These are phyloP conservation scores for Drosophila diplacantha DNA, from an alignment of 2,888 invertebrate species.

Conservation along the genomic window DNA sequence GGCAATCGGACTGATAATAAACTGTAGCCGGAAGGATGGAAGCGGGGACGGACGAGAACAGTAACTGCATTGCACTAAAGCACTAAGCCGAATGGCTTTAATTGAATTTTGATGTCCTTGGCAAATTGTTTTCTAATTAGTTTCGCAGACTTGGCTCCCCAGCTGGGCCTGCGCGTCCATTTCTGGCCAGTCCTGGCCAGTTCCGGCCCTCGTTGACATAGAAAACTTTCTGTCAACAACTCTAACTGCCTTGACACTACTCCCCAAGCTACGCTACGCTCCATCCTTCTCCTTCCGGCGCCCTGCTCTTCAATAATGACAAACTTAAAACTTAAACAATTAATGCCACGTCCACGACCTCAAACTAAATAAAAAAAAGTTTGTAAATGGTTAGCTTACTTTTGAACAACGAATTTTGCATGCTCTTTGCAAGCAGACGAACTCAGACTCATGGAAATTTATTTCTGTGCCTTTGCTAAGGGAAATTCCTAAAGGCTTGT, in stretches of 20 bases:
- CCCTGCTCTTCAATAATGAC: constrained; percentile 48
- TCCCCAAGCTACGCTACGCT: constrained; percentile 7
- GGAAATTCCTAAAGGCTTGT: background rate
- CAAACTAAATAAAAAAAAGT: constrained; percentile 33
- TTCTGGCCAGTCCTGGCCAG: constrained; percentile 24
- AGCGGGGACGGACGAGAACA: constrained; percentile 2
- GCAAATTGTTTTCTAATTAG: constrained; percentile 73
- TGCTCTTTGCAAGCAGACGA: constrained; percentile 9
- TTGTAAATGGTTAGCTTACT: constrained; percentile 5
- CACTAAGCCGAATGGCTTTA: constrained; percentile 70
- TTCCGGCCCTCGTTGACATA: constrained; percentile 59
- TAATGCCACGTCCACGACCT: constrained; percentile 63
- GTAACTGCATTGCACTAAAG: constrained; percentile 61
- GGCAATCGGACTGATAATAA: constrained; percentile 55
- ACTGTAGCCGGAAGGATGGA: constrained; percentile 56
- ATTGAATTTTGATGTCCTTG: constrained; percentile 72
- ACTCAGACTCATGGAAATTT: background rate
- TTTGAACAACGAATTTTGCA: constrained; percentile 5
- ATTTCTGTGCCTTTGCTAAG: background rate
- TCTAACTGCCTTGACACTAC: constrained; percentile 36
- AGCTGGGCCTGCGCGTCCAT: constrained; percentile 24
- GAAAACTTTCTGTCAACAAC: constrained; percentile 69
- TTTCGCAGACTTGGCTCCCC: constrained; percentile 50
- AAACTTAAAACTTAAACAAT: constrained; percentile 72
- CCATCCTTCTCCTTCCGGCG: constrained; percentile 15